Evolutionary conservation across 2,797 vertebrate species (phyloP), one percentile per base, ranked within the genome.

Genomic region (Siniperca undulata): DNA sequence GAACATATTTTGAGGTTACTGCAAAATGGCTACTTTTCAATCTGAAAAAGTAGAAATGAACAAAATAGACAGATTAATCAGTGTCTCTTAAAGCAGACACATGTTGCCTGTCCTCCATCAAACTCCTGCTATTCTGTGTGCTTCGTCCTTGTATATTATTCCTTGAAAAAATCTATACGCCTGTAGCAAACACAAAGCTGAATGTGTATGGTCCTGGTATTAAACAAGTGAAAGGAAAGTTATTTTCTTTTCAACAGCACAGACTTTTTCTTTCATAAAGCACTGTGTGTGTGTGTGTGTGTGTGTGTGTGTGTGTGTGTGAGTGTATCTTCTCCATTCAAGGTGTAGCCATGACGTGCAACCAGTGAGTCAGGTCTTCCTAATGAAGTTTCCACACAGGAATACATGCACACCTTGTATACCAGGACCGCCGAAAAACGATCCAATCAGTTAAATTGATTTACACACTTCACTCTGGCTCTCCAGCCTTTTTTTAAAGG

Each of bases 381-480:
- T 87, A 90, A 92, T 90, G 78, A 90, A 91, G 89, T 88, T 91
- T 92, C 90, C 85, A 83, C 71, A 14, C 59, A 58, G 75, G 81
- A 79, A 70, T 13, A 1, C 88, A 88, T 55, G 86, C 78, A 74
- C 84, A 70, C 74, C 81, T 89, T 69, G 24, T 62, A 44, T 77
- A 79, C n/a, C 8, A 55, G 60, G 74, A 14, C n/a, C 1, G 14
- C 62, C 4, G 44, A 76, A 73, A 90, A 91, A 77, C 20, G 4
- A 89, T 70, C 65, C 71, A 77, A 46, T 85, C 77, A 65, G 55
- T 50, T 20, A 36, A 78, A 91, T 85, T 73, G 86, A 92, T 88
- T 89, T 83, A 60, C 79, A 83, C 84, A 24, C 87, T 69, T 61
- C 36, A 5, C 24, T 5, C 5, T 2, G 11, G 40, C 78, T 68